Conservation (phyloP, 1,140 invertebrate genomes). For the Notospermus geniculatus region DNA sequence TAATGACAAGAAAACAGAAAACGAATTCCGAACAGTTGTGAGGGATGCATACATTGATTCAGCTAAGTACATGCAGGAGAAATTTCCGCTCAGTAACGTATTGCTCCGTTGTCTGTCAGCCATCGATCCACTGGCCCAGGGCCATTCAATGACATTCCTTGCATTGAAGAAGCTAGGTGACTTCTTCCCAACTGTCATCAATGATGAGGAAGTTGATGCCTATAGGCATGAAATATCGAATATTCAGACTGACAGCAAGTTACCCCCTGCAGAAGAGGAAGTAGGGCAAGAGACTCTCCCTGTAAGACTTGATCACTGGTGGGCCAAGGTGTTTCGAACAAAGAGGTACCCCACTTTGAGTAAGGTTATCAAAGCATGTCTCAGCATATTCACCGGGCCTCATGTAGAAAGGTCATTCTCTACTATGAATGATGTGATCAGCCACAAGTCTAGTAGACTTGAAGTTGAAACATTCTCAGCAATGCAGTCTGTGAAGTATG, state of each 20-base stretch:
- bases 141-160: not conserved
- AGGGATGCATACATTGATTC: slow-evolving; percentile 2
- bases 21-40: not conserved
- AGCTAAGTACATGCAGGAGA: not conserved
- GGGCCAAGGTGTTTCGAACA: slow-evolving; percentile 11
- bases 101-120: not conserved
- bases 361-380: slow-evolving; percentile 5
- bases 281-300: too few relatives aligned
- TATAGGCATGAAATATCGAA: slow-evolving; percentile 10
- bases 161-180: slow-evolving; percentile 7
- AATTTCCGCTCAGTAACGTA: not conserved
- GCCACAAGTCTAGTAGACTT: slow-evolving; percentile 13
- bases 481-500: slow-evolving; percentile 25
- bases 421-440: slow-evolving; percentile 20
- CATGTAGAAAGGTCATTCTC: slow-evolving; percentile 24
- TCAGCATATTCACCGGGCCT: slow-evolving; percentile 26
- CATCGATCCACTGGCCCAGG: not conserved
- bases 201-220: slow-evolving; percentile 4
- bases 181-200: slow-evolving; percentile 10
- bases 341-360: slow-evolving; percentile 15
- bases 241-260: slow-evolving; percentile 7
- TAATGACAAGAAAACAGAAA: not conserved
- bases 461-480: slow-evolving; percentile 13
- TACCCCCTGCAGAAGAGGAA: not conserved
- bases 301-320: slow-evolving; percentile 17